phyloP scores from a whole-genome alignment of 2,113 vertebrate species.

The Oncorhynchus clarkii region DNA sequence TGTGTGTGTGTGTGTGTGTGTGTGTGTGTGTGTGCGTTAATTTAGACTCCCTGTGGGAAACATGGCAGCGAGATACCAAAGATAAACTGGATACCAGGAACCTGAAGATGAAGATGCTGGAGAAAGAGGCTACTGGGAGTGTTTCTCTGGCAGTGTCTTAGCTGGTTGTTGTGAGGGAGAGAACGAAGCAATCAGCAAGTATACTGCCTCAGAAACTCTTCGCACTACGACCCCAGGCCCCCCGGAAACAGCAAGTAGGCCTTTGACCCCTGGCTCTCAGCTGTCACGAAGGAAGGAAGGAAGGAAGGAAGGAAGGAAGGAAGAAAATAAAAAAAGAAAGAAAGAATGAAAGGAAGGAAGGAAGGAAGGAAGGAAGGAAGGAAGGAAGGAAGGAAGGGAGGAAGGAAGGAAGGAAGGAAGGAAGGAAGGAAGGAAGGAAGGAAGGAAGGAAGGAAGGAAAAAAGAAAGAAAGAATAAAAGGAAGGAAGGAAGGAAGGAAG shows the following conservation, averaged over 20 bases:
- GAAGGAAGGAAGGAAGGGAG: not conserved
- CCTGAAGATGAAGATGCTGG: not conserved
- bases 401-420: no score
- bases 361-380: no score
- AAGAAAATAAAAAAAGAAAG: no score
- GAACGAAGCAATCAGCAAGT: slow-evolving; percentile 99
- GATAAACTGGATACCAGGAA: not conserved
- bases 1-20: not conserved
- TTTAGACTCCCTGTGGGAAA: slow-evolving; percentile 32
- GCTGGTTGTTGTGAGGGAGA: slow-evolving; percentile 99
- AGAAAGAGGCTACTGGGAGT: slow-evolving; percentile 83
- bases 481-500: no score
- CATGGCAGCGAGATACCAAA: not conserved
- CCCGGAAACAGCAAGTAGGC: not conserved
- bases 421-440: no score
- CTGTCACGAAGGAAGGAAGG: not conserved
- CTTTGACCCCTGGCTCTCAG: slow-evolving; percentile 33
- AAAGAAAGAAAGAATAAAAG: not conserved
- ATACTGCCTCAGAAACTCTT: slow-evolving; percentile 99
- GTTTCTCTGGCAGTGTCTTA: slow-evolving; percentile 99
- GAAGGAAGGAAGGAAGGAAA: no score
- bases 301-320: no score
- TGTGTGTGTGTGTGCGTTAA: not conserved
- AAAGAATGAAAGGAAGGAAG: no score
- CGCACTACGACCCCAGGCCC: slow-evolving; percentile 70